Evolutionary conservation across 2,113 vertebrate genomes (phyloP), one percentile per base, ranked within the genome.

Genomic region (Albula glossodonta): DNA sequence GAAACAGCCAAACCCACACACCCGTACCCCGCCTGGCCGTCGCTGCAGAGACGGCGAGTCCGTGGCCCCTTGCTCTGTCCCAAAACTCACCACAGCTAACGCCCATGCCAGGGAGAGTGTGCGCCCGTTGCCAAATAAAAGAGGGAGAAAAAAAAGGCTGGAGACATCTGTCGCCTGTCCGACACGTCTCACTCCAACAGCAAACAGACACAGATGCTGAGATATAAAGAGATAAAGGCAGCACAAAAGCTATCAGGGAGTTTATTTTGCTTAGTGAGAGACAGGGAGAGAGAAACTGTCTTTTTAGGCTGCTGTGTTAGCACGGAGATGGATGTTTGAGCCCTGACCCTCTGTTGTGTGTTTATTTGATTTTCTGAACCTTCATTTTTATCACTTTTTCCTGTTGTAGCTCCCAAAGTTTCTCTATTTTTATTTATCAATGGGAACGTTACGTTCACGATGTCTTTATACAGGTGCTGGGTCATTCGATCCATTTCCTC

Each of bases 131-230:
- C 66, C 66, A 74, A 31, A 63, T 13, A 60, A 11, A 63, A 60
- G 17, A 63, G 11, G 22, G 2, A 22, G 8, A 63, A 22, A 63
- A 74, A 74, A 74, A 31, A 31, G 8, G 11, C n/a, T n/a, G 0
- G n/a, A 4, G 66, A 74, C 66, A 74, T 74, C 66, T 74, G 66
- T 74, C 66, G n/a, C 66, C 66, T 74, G 4, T 17, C 66, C 25
- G 66, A 5, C 19, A 31, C 66, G 25, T 74, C 66, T 74, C 22
- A 2, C 22, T 8, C 66, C 5, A 9, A 9, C 66, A 74, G 66
- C 66, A 74, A 25, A 74, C n/a, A 74, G 66, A 74, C n/a, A 74
- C 66, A 74, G 66, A 74, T 74, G 66, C 66, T 74, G n/a, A 7
- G 66, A 74, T 74, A 74, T 31, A 31, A 10, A 74, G 2, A 74